Evolutionary conservation across 2,113 vertebrate species (phyloP).

Genomic region (Synodontis membranacea): DNA sequence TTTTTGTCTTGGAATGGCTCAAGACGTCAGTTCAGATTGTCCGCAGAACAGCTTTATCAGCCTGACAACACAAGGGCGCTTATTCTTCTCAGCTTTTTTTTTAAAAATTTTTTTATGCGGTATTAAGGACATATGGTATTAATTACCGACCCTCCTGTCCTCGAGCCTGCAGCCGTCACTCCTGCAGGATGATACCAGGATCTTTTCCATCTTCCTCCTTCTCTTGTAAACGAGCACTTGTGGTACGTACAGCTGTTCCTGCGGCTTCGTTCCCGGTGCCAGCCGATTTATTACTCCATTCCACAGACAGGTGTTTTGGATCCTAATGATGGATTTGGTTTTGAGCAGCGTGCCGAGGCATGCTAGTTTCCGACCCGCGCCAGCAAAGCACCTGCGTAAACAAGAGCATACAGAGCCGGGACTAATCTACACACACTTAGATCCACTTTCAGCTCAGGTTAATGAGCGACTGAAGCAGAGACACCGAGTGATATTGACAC

Average conservation of each 20-base stretch:
- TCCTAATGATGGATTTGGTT: slow-evolving; percentile 49
- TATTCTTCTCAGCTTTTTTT: neutral
- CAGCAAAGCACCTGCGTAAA: slow-evolving; percentile 45
- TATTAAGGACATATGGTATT: neutral
- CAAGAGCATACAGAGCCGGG: slow-evolving; percentile 20
- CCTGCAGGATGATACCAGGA: neutral
- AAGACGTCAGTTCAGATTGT: neutral
- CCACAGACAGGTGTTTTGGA: slow-evolving; percentile 53
- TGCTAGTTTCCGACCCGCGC: slow-evolving; percentile 16
- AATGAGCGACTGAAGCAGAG: neutral
- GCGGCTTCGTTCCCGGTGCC: neutral
- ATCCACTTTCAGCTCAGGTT: neutral
- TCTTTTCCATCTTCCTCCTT: neutral
- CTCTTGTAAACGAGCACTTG: neutral
- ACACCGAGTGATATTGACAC: neutral
- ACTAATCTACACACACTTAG: slow-evolving; percentile 18
- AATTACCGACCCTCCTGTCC: neutral
- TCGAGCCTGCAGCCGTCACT: neutral
- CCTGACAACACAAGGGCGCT: neutral
- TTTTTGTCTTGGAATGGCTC: neutral
- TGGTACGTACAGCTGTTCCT: slow-evolving; percentile 36
- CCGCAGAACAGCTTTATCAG: neutral
- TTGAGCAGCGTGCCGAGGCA: slow-evolving; percentile 25
- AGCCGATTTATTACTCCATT: slow-evolving; percentile 37
- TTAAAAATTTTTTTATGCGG: neutral